Evolutionary conservation across 2,113 vertebrate species (phyloP).

Genomic region (Microcebus griseorufus): DNA sequence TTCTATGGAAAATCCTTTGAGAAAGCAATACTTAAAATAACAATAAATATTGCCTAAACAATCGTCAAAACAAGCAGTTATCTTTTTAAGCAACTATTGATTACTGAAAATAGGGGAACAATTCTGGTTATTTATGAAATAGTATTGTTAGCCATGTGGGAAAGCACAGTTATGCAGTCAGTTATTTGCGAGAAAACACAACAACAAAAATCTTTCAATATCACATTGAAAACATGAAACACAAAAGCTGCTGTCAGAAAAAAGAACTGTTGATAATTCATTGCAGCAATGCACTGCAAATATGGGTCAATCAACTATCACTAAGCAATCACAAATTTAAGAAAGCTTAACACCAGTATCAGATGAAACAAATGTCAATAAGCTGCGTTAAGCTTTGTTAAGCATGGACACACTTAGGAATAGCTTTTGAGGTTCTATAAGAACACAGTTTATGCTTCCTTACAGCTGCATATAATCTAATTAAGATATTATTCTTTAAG

Average conservation of each 20-base stretch:
- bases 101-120: not conserved
- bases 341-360: not conserved
- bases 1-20: not conserved
- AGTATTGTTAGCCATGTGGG: not conserved
- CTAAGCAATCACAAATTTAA: not conserved
- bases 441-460: not conserved
- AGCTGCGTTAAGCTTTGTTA: not conserved
- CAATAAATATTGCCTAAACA: conserved; percentile 6
- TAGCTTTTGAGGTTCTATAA: not conserved
- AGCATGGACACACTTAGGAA: not conserved
- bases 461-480: not conserved
- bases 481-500: not conserved
- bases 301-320: conserved; percentile 32
- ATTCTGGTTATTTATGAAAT: conserved; percentile 11
- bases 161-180: not conserved
- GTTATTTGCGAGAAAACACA: not conserved
- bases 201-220: not conserved
- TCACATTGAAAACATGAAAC: not conserved
- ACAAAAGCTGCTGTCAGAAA: not conserved
- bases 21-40: not conserved
- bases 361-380: not conserved
- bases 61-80: not conserved
- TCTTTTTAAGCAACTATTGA: conserved; percentile 17
- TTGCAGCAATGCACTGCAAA: not conserved
- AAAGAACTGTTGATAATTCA: conserved; percentile 1